Evolutionary conservation across 2,113 vertebrate species (phyloP).

Genomic region (Chelonoidis abingdonii): DNA sequence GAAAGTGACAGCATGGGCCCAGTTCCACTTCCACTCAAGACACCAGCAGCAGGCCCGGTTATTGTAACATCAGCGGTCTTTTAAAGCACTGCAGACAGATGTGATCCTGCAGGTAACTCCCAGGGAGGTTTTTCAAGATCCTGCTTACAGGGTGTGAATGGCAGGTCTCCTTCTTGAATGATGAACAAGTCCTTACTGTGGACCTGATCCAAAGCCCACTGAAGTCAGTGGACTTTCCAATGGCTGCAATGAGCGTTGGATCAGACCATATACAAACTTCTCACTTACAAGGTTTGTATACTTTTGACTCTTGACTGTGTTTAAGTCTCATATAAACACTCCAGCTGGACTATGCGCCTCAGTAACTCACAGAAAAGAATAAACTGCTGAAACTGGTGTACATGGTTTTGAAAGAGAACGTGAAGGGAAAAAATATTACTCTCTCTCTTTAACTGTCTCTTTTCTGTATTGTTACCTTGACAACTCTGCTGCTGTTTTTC

Average conservation of each 20-base stretch:
- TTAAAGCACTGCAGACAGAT: neutral
- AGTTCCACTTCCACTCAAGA: neutral
- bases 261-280: neutral
- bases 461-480: conserved; percentile 78
- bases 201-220: rapidly evolving
- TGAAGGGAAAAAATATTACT: conserved; percentile 41
- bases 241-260: neutral
- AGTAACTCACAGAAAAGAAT: conserved; percentile 33
- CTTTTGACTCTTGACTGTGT: neutral
- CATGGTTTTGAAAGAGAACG: conserved; percentile 15
- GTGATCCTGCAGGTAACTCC: rapidly evolving
- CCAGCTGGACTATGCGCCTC: neutral
- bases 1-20: neutral
- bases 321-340: conserved; percentile 20
- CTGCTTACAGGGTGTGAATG: neutral
- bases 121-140: neutral
- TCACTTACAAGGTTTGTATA: neutral
- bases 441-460: conserved; percentile 74
- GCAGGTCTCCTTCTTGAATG: neutral
- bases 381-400: neutral
- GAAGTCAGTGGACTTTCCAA: neutral
- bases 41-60: neutral
- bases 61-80: neutral
- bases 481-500: conserved; percentile 73
- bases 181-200: neutral